phyloP scores from a whole-genome alignment of 1,140 invertebrate genomes.

The Drosophila tani region DNA sequence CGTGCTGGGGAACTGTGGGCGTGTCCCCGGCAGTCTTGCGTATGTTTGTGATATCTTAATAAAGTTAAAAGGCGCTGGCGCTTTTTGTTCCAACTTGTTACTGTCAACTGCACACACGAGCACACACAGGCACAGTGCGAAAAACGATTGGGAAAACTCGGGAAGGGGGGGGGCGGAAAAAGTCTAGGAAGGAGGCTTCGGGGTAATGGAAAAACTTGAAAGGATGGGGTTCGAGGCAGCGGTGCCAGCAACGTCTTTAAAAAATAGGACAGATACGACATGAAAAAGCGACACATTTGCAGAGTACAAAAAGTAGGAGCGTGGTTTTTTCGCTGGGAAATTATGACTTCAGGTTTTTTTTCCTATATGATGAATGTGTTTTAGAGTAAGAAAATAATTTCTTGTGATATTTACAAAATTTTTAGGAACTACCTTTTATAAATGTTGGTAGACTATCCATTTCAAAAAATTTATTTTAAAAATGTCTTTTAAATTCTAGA shows the following conservation, averaged over 20 bases:
- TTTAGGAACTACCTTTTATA: not conserved
- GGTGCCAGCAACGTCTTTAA: not conserved
- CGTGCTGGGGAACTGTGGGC: conserved; percentile 19
- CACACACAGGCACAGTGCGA: not conserved
- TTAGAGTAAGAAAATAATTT: not conserved
- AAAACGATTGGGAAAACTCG: not conserved
- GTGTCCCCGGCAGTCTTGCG: conserved; percentile 24
- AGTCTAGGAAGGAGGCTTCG: not conserved
- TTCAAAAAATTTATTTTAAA: too few species aligned
- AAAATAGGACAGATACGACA: not conserved
- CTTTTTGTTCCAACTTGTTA: conserved; percentile 73
- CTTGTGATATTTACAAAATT: not conserved
- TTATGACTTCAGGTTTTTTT: not conserved
- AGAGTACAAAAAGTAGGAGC: too few species aligned
- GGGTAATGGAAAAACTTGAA: conserved; percentile 6
- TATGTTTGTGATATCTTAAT: conserved; percentile 80
- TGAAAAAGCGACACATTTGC: not conserved
- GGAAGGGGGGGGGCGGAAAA: not conserved
- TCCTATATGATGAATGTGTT: not conserved
- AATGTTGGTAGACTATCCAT: too few species aligned
- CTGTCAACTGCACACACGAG: conserved; percentile 70
- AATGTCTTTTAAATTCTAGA: too few species aligned
- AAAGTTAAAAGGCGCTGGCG: conserved; percentile 69
- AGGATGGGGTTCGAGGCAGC: not conserved
- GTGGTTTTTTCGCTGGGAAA: not conserved